These are phyloP conservation scores for Alexandromys oeconomus DNA, from an alignment of 2,797 vertebrate species.

Conservation along the genomic window DNA sequence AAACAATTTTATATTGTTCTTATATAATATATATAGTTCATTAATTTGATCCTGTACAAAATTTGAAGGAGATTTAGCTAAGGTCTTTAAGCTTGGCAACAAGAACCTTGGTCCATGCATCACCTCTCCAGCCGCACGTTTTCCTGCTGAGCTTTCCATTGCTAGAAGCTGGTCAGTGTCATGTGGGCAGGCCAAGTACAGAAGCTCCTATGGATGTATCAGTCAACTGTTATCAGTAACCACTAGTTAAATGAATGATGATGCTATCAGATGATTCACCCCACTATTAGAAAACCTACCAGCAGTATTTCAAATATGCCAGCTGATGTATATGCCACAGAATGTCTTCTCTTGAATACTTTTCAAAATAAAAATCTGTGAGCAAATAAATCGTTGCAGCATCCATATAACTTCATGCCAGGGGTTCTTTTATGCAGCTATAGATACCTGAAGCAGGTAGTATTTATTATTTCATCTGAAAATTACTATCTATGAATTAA, in stretches of 20 bases:
- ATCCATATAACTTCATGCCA: neutral
- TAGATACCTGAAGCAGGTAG: neutral
- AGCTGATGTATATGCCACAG: neutral
- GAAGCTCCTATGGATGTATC: neutral
- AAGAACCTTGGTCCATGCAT: neutral
- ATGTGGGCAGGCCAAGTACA: neutral
- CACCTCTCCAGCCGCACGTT: neutral
- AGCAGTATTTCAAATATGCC: neutral
- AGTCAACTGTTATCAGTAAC: neutral
- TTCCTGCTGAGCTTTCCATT: neutral
- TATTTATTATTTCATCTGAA: neutral
- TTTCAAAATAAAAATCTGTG: neutral
- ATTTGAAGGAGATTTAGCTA: neutral
- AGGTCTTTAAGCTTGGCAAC: neutral
- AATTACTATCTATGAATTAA: constrained; percentile 5
- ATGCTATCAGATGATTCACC: neutral
- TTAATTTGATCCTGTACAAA: neutral
- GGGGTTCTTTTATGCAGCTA: neutral
- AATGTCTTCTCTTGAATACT: neutral
- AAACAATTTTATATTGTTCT: neutral
- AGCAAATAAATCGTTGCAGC: neutral
- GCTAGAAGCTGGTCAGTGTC: neutral
- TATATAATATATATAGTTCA: neutral
- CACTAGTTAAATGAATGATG: neutral
- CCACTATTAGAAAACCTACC: neutral